phyloP scores from a whole-genome alignment of 2,797 vertebrate species.

The Poeciliopsis infans region DNA sequence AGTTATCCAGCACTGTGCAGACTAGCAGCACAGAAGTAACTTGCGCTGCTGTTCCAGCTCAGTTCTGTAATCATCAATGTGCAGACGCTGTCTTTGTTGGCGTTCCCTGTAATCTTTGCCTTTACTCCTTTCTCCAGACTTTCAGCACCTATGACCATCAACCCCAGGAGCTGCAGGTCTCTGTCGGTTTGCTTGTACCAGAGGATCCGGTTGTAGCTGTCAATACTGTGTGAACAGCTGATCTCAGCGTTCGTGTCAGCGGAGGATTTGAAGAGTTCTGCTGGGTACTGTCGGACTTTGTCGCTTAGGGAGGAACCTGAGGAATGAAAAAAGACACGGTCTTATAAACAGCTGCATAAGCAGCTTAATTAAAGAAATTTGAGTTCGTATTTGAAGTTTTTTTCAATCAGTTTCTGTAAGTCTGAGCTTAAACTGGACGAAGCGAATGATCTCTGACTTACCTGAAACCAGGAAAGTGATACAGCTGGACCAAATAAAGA shows the following conservation, averaged over 20 bases:
- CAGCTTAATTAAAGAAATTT: no score
- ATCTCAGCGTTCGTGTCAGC: neutral
- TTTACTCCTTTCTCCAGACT: neutral
- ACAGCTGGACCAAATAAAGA: neutral
- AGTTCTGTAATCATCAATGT: constrained; percentile 2
- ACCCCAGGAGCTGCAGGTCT: neutral
- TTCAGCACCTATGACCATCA: neutral
- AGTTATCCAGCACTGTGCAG: constrained; percentile 7
- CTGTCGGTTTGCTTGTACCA: constrained; percentile 4
- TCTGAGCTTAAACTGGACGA: no score
- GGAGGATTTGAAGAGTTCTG: neutral
- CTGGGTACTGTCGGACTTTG: constrained; percentile 15
- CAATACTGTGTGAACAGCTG: neutral
- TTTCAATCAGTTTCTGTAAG: no score
- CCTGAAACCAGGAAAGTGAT: neutral
- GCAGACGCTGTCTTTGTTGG: neutral
- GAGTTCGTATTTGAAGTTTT: no score
- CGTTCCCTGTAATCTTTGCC: neutral
- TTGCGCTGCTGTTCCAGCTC: neutral
- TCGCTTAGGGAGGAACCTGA: neutral
- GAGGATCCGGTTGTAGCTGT: neutral
- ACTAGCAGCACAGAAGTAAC: constrained; percentile 30
- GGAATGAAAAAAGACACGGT: neutral
- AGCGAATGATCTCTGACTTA: neutral
- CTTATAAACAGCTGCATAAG: no score